Conservation (phyloP, 2,888 invertebrate genomes). For the Metalampra italica region DNA sequence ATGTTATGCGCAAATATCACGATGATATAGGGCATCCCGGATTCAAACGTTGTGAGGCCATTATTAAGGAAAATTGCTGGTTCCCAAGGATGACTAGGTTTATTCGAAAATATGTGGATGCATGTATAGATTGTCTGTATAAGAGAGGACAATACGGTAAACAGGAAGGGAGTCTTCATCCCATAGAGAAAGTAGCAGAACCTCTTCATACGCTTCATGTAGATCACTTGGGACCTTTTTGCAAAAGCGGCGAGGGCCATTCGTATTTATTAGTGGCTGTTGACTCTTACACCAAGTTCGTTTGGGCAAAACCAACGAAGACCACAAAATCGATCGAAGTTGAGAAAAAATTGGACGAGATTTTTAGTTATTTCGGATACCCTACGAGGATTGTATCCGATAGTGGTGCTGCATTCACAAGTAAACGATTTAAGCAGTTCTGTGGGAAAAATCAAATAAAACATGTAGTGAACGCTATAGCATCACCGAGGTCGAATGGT, state of each 20-base stretch:
- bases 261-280: neutral
- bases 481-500: neutral
- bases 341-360: neutral
- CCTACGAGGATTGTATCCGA: conserved; percentile 12
- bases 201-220: neutral
- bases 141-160: neutral
- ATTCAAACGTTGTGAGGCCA: neutral
- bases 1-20: neutral
- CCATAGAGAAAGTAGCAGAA: neutral
- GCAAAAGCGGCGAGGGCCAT: neutral
- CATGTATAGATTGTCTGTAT: conserved; percentile 1
- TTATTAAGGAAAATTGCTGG: neutral
- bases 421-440: conserved; percentile 12
- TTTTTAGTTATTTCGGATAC: conserved; percentile 12
- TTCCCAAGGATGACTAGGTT: neutral
- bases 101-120: neutral
- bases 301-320: neutral
- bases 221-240: conserved; percentile 1
- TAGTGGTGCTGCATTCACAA: neutral
- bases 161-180: neutral
- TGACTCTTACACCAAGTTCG: conserved; percentile 1
- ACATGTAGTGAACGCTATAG: conserved; percentile 6
- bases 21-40: conserved; percentile 1
- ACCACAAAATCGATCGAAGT: neutral
- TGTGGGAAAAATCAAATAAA: conserved; percentile 2